Percentiles rank a stretch among this genome's conserved stretches.
These are phyloP conservation scores for Acanthaster planci DNA, from an alignment of 35 echinoderm and acorn worm genomes.

Conservation along the genomic window DNA sequence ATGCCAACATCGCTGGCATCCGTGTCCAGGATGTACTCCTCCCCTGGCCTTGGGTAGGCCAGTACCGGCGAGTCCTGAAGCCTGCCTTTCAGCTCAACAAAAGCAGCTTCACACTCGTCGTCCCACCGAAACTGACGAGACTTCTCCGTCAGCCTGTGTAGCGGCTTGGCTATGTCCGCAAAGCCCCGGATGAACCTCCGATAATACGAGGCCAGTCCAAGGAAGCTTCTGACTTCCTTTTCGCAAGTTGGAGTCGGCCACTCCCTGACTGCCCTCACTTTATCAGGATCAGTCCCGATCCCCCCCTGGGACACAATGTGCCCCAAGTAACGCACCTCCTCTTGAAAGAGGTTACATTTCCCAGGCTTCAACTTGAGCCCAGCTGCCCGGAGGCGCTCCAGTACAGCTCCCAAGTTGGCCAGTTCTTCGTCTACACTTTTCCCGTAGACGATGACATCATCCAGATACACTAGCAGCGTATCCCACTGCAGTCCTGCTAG, in stretches of 20 bases:
- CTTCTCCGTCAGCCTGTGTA: slow-evolving; percentile 31
- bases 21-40: too few species aligned
- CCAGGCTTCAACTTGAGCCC: slow-evolving; percentile 47
- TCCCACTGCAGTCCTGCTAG: not conserved
- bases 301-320: not conserved
- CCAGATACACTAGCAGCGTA: not conserved
- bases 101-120: slow-evolving; percentile 25
- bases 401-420: slow-evolving; percentile 16
- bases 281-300: not conserved
- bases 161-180: not conserved
- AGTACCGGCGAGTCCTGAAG: slow-evolving; percentile 12
- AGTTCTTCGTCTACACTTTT: not conserved
- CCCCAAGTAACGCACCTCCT: too few species aligned
- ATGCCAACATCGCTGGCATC: too few species aligned
- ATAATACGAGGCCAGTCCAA: not conserved
- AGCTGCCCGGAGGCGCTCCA: slow-evolving; percentile 19
- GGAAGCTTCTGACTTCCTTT: not conserved
- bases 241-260: not conserved
- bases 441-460: not conserved
- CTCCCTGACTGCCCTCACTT: not conserved
- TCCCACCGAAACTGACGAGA: slow-evolving; percentile 21
- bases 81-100: not conserved
- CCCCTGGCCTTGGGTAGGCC: slow-evolving; percentile 31
- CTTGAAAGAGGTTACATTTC: too few species aligned
- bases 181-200: too few species aligned